Evolutionary conservation across 2,888 invertebrate species (phyloP).

Genomic region (Trichogramma evanescens): DNA sequence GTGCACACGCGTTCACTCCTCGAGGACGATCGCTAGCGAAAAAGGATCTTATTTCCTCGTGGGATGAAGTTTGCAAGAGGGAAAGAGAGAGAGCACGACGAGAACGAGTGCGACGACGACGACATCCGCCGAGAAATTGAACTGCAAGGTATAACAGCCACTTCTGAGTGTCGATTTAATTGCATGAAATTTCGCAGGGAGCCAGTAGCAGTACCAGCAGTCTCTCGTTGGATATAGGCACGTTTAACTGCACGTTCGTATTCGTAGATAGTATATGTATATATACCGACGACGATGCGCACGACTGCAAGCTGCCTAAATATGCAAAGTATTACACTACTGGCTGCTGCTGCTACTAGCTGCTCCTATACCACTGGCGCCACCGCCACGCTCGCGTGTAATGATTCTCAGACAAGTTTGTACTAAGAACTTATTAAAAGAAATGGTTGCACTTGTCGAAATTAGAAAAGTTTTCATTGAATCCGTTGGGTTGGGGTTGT

Average conservation of each 20-base stretch:
- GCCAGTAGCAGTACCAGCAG: not conserved
- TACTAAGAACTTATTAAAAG: conserved; percentile 9
- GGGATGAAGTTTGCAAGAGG: not conserved
- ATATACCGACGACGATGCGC: too few relatives aligned
- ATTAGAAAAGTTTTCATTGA: conserved; percentile 13
- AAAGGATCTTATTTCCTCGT: conserved; percentile 8
- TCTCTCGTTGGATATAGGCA: not conserved
- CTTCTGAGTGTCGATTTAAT: conserved; percentile 8
- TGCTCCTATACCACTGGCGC: too few relatives aligned
- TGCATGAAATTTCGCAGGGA: not conserved
- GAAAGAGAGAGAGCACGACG: too few relatives aligned
- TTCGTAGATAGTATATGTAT: too few relatives aligned
- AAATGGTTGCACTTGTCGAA: conserved; percentile 1
- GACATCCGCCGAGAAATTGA: conserved; percentile 3
- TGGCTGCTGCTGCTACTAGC: too few relatives aligned
- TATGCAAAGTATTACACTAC: too few relatives aligned
- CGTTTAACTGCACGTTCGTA: too few relatives aligned
- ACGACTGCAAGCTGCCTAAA: too few relatives aligned
- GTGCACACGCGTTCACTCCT: not conserved
- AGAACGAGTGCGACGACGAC: too few relatives aligned
- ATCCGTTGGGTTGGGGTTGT: too few relatives aligned
- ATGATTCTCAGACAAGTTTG: not conserved
- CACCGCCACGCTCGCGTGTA: too few relatives aligned
- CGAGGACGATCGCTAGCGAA: not conserved
- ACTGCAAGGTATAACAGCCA: not conserved